Conservation (phyloP, 2,797 vertebrate genomes). For the Phrynocephalus guinanensis region DNA sequence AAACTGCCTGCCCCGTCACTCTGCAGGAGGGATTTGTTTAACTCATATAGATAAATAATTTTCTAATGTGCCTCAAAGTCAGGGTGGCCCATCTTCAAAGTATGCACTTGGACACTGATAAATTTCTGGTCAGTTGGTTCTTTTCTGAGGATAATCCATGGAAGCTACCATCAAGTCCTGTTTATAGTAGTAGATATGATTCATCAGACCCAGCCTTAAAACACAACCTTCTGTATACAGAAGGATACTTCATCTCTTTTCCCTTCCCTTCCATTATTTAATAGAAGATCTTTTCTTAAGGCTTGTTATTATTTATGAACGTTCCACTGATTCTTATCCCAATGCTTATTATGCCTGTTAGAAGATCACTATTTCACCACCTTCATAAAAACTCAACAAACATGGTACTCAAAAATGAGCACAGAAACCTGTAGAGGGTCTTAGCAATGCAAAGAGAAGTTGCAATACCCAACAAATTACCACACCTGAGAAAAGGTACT, state of each 20-base stretch:
- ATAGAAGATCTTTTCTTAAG: neutral
- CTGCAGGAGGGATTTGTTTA: neutral
- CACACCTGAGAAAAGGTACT: conserved; percentile 11
- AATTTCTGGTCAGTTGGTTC: neutral
- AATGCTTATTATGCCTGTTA: neutral
- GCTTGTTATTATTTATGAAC: neutral
- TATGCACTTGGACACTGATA: neutral
- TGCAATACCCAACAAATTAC: neutral
- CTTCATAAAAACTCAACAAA: neutral
- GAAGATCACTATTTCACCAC: neutral
- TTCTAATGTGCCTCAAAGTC: neutral
- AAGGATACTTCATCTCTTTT: neutral
- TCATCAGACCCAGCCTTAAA: neutral
- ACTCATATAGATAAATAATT: too few species aligned
- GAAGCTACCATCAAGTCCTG: neutral
- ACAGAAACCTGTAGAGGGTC: neutral
- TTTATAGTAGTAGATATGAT: neutral
- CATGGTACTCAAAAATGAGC: neutral
- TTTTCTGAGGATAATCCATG: neutral
- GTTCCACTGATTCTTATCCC: neutral
- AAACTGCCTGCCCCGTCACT: neutral
- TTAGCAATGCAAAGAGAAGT: neutral
- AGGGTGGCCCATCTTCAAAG: neutral
- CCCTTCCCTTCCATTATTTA: neutral
- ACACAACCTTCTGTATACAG: neutral